Base-by-base conservation (phyloP, 2,113 vertebrate genomes). In the Tinamus guttatus region DNA sequence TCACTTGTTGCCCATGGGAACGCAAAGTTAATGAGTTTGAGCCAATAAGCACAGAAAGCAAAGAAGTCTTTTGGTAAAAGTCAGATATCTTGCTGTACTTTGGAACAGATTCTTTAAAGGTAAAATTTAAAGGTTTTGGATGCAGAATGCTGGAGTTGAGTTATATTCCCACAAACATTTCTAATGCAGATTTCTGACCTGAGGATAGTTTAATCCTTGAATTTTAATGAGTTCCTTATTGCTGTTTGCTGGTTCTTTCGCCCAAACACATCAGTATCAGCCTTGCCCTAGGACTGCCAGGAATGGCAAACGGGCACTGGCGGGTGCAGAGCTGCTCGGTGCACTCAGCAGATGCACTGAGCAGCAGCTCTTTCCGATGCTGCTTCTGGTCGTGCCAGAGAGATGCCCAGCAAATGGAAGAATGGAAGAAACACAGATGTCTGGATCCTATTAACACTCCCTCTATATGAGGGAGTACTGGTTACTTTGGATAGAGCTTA, bases 311-410 rank as follows among this genome's bases (percentile, higher is more conserved):
- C 51, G 81, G 58, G 32, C 11, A 54, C 3, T 24, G 19, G 19
- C 51, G 21, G 32, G 63, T 52, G 34, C 28, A 68, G 52, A 58
- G 13, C 19, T 6, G 36, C 0, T 0, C 52, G 11, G 13, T 43
- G 4, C 34, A 16, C 40, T 14, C 74, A 15, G 49, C 34, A 62
- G 36, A 36, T 18, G 21, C 24, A 47, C 0, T 0, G 17, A 20
- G 3, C 32, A 7, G 8, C 3, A 3, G 32, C 10, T 30, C 20
- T 70, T 82, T 51, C 13, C 59, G 22, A 18, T 34, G 45, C 5
- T 3, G 1, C 10, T 81, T 64, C 75, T 65, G 43, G 34, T 6
- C 71, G 25, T 1, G 1, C 5, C 68, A 70, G 10, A 17, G 7
- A 74, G 22, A n/a, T n/a, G n/a, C n/a, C n/a, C n/a, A n/a, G n/a